These are phyloP conservation scores for Boloria selene DNA, from an alignment of 2,888 invertebrate species.

Conservation along the genomic window DNA sequence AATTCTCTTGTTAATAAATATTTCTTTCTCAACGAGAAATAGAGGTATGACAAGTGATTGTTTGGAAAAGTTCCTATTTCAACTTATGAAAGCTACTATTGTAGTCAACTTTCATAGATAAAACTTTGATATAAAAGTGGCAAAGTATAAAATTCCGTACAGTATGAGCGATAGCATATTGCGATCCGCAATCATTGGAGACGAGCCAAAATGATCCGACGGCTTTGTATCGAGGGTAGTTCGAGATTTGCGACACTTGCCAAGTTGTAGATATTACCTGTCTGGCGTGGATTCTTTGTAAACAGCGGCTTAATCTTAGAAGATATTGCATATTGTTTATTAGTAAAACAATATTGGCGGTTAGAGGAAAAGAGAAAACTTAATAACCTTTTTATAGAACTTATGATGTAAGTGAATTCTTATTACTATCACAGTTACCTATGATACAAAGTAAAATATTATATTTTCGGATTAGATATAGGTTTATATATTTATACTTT, in stretches of 20 bases:
- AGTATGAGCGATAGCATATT: constrained; percentile 26
- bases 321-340: constrained; percentile 20
- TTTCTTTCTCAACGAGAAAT: neutral
- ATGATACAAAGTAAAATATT: no score
- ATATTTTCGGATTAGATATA: no score
- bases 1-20: no score
- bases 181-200: constrained; percentile 41
- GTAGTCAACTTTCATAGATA: neutral
- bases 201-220: constrained; percentile 35
- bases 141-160: constrained; percentile 19
- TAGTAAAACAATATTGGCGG: neutral
- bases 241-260: constrained; percentile 36
- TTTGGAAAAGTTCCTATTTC: no score
- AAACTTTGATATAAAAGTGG: neutral
- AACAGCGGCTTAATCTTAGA: constrained; percentile 23
- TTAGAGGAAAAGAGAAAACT: no score
- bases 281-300: constrained; percentile 27
- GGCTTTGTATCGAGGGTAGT: constrained; percentile 36
- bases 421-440: no score
- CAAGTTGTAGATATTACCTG: constrained; percentile 33
- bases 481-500: no score
- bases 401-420: no score
- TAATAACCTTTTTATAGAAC: no score
- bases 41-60: no score
- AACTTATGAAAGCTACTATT: neutral